These are phyloP conservation scores for Falco peregrinus DNA, from an alignment of 2,797 vertebrate genomes.

Conservation along the genomic window DNA sequence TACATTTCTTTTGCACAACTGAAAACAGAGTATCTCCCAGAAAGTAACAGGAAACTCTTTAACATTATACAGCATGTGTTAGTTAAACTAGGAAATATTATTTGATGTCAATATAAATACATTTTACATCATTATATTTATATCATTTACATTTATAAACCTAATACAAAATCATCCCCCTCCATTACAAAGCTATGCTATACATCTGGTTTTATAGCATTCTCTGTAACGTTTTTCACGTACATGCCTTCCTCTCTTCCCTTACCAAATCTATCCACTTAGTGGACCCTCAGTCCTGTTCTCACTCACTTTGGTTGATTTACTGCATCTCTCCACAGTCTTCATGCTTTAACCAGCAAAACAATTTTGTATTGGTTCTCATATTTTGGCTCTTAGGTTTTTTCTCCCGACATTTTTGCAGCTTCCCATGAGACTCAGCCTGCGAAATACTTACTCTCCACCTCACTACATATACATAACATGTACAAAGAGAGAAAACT, in stretches of 20 bases:
- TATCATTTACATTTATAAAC: background rate
- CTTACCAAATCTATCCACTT: background rate
- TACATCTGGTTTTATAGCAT: background rate
- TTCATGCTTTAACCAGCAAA: background rate
- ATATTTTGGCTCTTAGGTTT: background rate
- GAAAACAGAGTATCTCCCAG: background rate
- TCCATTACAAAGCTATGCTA: background rate
- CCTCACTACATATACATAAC: fast-evolving
- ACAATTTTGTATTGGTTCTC: background rate
- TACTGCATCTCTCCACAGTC: background rate
- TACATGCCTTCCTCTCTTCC: background rate
- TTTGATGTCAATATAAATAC: background rate
- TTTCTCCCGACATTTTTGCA: background rate
- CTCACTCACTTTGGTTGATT: background rate
- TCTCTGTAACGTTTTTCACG: background rate
- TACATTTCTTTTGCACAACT: background rate
- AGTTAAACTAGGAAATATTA: background rate
- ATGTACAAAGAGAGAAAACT: background rate
- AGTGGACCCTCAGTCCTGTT: fast-evolving
- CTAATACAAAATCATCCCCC: background rate
- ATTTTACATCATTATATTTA: background rate
- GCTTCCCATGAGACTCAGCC: background rate
- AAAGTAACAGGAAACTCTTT: background rate
- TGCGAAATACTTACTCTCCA: background rate
- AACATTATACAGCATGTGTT: background rate